Evolutionary conservation across 2,888 invertebrate species (phyloP), one percentile per base, ranked within the genome.

Genomic region (Eupsilia transversa): DNA sequence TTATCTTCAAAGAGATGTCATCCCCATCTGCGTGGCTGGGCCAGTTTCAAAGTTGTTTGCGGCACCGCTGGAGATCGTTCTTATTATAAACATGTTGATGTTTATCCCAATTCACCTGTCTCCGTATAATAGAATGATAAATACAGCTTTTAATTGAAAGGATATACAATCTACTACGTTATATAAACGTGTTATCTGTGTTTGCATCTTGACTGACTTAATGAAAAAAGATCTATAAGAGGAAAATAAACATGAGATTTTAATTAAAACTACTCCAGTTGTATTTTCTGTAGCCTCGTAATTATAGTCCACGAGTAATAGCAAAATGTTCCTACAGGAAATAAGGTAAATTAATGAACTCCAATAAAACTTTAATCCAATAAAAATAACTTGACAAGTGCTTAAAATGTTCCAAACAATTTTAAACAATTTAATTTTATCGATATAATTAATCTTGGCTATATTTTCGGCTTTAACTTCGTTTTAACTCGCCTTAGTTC

Each of bases 1-100:
- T 95, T 94, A 96, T 96, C 96, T 95, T 96, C 96, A 96, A 96
- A 96, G 96, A 94, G 95, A 96, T 94, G 96, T 96, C 96, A 95
- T 93, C 92, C 90, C 92, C 96, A 96, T 93, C 93, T 93, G 94
- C 92, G 91, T 89, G 89, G 91, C 89, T 88, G 90, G 95, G 92
- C 93, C 94, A 94, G 94, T 95, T 94, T 92, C 93, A 93, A 96
- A 95, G 93, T 95, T 94, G 93, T 94, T 95, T 92, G 93, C 92
- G 93, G 92, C 92, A 88, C 92, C 90, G 92, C 89, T 91, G 93
- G 93, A 93, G 92, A 92, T 90, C 92, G 91, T 85, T 92, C 90
- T 89, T 93, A 93, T 93, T 92, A 93, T 89, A 89, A 93, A 93
- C 92, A 93, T 91, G 90, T 91, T 91, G 91, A 94, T 93, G 90